Evolutionary conservation across 2,113 vertebrate genomes (phyloP), one percentile per base, ranked within the genome.

Genomic region (Dascyllus trimaculatus): DNA sequence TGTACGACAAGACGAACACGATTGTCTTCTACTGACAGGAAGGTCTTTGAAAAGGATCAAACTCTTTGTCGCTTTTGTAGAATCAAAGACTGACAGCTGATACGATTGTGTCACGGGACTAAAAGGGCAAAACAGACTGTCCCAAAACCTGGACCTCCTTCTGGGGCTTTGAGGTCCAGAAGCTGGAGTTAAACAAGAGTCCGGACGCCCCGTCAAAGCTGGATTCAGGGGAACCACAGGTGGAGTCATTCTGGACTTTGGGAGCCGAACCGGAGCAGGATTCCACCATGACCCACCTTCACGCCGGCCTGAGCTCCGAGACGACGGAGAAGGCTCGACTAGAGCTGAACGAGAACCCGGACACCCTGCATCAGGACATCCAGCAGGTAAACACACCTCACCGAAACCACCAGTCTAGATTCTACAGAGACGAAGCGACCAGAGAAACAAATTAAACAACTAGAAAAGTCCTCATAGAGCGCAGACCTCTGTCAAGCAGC

Each of bases 281-380:
- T 46, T 1, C 38, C 32, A 84, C 22, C 86, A 99, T 99, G 98
- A 98, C 96, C 92, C 97, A 98, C 67, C 96, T 98, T 18, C 97
- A 99, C 92, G 96, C 96, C 60, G 96, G 97, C 68, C 95, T 99
- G 87, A 97, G 96, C 90, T 95, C 96, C 0, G 97, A 99, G 92
- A 98, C 96, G 58, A 94, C 97, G 85, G 98, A 99, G 92, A 99
- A 99, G 93, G 98, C 98, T 77, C 96, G 97, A 0, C 74, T 97
- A 74, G 98, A 99, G 92, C 96, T 99, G 83, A 99, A 99, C 46
- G 98, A 99, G 84, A 99, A 99, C 91, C 97, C 98, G 0, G 97
- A 99, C 91, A 99, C 97, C 0, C 91, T 99, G 80, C 97, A 99
- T 72, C 97, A 98, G 93, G 98, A 99, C 94, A 99, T 99, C 87